Evolutionary conservation across 2,888 invertebrate genomes (phyloP).

Genomic region (Drosophila merina): DNA sequence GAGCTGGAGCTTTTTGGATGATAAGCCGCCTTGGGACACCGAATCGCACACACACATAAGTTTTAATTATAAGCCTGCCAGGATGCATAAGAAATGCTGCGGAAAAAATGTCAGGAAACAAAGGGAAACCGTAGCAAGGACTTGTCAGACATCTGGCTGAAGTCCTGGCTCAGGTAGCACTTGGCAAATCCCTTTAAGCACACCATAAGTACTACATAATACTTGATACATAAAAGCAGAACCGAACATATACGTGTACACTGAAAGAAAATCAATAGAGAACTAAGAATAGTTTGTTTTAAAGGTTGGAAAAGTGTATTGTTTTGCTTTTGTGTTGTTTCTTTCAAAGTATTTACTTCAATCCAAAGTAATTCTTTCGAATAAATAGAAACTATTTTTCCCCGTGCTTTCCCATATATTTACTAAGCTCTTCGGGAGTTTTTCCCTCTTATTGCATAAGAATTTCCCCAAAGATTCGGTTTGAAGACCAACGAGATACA

Average conservation of each 20-base stretch:
- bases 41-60: slow-evolving; percentile 54
- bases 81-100: slow-evolving; percentile 24
- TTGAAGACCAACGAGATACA: slow-evolving; percentile 47
- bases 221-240: slow-evolving; percentile 52
- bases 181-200: slow-evolving; percentile 69
- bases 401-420: slow-evolving; percentile 3
- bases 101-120: slow-evolving; percentile 23
- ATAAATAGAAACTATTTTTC: neutral
- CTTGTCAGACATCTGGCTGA: slow-evolving; percentile 6
- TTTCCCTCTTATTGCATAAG: slow-evolving; percentile 31
- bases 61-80: slow-evolving; percentile 65
- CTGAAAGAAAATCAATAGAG: neutral
- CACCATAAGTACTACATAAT: slow-evolving; percentile 75
- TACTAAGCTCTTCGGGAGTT: slow-evolving; percentile 32
- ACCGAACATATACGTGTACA: neutral
- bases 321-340: neutral
- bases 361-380: neutral
- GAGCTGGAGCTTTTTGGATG: slow-evolving; percentile 15
- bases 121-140: slow-evolving; percentile 14
- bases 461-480: slow-evolving; percentile 58
- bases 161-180: slow-evolving; percentile 40
- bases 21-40: slow-evolving; percentile 24
- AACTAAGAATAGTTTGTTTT: neutral
- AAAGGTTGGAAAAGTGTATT: neutral
- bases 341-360: neutral